These are phyloP conservation scores for Macropis europaea DNA, from an alignment of 2,888 invertebrate genomes.

Conservation along the genomic window DNA sequence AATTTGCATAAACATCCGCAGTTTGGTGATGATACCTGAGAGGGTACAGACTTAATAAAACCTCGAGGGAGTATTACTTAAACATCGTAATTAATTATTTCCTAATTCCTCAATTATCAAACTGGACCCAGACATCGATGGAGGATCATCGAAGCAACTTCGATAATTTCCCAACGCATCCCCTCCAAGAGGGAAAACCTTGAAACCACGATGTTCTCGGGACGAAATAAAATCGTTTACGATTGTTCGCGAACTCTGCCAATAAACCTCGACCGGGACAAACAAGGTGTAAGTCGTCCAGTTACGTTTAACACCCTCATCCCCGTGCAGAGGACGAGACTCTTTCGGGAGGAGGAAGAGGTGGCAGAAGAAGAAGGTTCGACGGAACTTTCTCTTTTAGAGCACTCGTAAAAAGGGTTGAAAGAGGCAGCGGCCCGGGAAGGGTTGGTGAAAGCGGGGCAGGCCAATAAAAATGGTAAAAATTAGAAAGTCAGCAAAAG, in stretches of 20 bases:
- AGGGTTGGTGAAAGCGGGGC: slow-evolving; percentile 57
- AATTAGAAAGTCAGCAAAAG: slow-evolving; percentile 70
- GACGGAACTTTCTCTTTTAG: slow-evolving; percentile 68
- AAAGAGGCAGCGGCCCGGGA: slow-evolving; percentile 29
- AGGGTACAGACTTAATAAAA: no score
- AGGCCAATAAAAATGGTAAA: slow-evolving; percentile 60
- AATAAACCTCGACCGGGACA: slow-evolving; percentile 43
- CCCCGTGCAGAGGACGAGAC: slow-evolving; percentile 14
- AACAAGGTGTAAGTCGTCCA: slow-evolving; percentile 38
- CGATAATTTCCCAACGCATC: no score
- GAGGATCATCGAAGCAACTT: no score
- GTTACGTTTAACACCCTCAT: background rate
- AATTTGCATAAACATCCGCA: no score
- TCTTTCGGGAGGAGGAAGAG: slow-evolving; percentile 45
- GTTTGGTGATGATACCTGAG: no score
- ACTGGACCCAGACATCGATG: no score
- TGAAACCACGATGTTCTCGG: no score
- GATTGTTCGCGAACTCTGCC: slow-evolving; percentile 23
- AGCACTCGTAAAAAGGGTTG: slow-evolving; percentile 70
- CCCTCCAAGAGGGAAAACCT: no score
- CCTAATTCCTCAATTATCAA: no score
- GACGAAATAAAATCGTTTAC: slow-evolving; percentile 43
- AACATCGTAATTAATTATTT: no score
- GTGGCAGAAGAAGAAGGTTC: slow-evolving; percentile 39
- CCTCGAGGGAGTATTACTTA: no score